Conservation (phyloP, 1,140 invertebrate genomes). For the Caenorhabditis brenneri region DNA sequence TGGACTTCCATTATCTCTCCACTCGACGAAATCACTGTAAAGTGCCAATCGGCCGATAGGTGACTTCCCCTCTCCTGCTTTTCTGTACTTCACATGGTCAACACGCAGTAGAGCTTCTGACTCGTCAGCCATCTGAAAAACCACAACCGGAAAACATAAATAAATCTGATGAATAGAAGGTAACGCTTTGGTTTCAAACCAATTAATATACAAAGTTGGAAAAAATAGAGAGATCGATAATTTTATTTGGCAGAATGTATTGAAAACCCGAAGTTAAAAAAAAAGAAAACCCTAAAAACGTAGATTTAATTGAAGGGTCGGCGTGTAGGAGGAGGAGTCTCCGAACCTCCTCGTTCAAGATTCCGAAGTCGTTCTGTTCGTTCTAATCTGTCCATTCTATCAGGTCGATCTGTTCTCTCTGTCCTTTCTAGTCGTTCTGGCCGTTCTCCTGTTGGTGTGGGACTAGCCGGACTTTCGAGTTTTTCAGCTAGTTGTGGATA, state of each 20-base stretch:
- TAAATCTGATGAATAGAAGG: too few relatives aligned
- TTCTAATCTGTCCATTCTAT: not conserved
- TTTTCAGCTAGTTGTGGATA: not conserved
- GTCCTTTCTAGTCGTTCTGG: not conserved
- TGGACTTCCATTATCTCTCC: conserved; percentile 60
- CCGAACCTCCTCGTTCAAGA: not conserved
- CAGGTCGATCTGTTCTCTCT: not conserved
- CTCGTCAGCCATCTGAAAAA: conserved; percentile 5
- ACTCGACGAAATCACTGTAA: conserved; percentile 58
- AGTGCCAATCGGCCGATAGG: conserved; percentile 58
- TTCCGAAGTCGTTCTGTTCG: not conserved
- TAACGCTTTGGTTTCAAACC: too few relatives aligned
- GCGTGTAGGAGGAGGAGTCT: conserved; percentile 4
- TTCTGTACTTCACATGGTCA: conserved; percentile 65
- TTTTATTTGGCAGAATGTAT: not conserved
- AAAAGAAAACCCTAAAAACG: not conserved
- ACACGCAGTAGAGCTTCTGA: conserved; percentile 54
- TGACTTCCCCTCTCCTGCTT: conserved; percentile 64
- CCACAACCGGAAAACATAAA: not conserved
- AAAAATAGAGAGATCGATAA: too few relatives aligned
- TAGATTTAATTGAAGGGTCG: not conserved
- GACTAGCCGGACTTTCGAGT: not conserved
- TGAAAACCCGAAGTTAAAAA: not conserved
- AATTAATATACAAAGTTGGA: too few relatives aligned
- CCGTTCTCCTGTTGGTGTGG: not conserved